Evolutionary conservation across 2,888 invertebrate species (phyloP).

Genomic region (Dendrolimus pini): DNA sequence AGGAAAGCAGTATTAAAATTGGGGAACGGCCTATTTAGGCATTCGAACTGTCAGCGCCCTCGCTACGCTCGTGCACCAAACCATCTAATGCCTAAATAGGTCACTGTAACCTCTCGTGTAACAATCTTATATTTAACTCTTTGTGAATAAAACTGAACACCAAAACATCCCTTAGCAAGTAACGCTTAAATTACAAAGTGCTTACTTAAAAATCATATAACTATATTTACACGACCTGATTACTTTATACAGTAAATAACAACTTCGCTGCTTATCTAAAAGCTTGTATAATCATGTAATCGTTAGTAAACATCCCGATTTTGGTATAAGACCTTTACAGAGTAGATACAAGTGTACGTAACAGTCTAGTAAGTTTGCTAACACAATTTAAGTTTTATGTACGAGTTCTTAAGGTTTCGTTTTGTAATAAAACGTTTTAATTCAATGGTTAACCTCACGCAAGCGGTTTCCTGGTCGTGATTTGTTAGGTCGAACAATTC

Average conservation of each 20-base stretch:
- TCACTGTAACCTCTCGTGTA: too few species aligned
- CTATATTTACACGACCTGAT: too few species aligned
- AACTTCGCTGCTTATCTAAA: constrained; percentile 26
- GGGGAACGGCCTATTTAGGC: too few species aligned
- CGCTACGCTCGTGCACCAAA: too few species aligned
- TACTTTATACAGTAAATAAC: constrained; percentile 15
- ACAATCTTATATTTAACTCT: too few species aligned
- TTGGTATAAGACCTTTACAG: constrained; percentile 24
- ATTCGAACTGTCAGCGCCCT: too few species aligned
- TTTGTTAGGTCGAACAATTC: constrained; percentile 35
- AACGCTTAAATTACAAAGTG: too few species aligned
- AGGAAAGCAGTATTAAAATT: too few species aligned
- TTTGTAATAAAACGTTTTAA: constrained; percentile 18
- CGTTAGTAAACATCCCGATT: constrained; percentile 38
- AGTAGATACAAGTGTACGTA: not conserved
- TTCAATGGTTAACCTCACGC: constrained; percentile 40
- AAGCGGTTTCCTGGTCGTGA: constrained; percentile 40
- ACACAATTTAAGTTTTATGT: constrained; percentile 15
- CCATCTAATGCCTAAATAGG: too few species aligned
- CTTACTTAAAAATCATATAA: too few species aligned
- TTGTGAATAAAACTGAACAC: too few species aligned
- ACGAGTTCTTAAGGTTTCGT: constrained; percentile 17
- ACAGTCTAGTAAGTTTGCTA: not conserved
- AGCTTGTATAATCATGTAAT: constrained; percentile 26
- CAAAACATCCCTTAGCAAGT: too few species aligned